Base-by-base conservation (phyloP, 2,113 vertebrate genomes). In the Podilymbus podiceps region DNA sequence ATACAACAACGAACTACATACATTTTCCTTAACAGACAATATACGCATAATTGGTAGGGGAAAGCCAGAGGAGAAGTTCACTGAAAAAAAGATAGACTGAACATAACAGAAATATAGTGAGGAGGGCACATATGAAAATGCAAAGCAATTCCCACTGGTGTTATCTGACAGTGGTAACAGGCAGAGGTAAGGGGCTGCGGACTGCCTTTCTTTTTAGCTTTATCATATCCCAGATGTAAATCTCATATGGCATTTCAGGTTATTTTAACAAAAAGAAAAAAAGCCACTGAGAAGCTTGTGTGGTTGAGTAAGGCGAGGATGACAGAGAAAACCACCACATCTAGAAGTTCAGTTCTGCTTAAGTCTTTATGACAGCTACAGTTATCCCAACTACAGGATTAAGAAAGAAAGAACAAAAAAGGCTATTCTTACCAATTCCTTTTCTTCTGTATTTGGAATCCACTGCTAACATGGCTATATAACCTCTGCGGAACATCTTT, bases 401-500 rank as follows among this genome's bases (percentile, higher is more conserved):
- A 79, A 92, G 20, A 16, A 79, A 79, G 58, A 97, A 88, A 76
- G 42, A 96, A 81, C 62, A 67, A 94, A 91, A 93, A 87, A 73
- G 55, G 73, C 95, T 95, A 75, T 97, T 96, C 99, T 98, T 98
- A 99, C 99, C 99, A 97, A 99, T 99, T 98, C 99, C 99, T 99
- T 99, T 99, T 99, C 99, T 99, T 98, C 99, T 99, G 98, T 99
- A 99, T 98, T 99, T 99, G 96, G 99, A 99, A 98, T 99, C 99
- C 98, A 99, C 99, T 55, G 99, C 99, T 98, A 99, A 98, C 99
- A 99, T 99, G 98, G 99, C 99, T 95, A 99, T 99, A 98, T 99
- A 99, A 97, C 99, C 99, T 92, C 99, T 99, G 93, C 99, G 99
- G 96, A 99, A 99, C 99, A 99, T 99, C 98, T 99, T 99, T 99